Base-by-base conservation (phyloP, 1,140 invertebrate genomes). In the Tetragonula clypearis region DNA sequence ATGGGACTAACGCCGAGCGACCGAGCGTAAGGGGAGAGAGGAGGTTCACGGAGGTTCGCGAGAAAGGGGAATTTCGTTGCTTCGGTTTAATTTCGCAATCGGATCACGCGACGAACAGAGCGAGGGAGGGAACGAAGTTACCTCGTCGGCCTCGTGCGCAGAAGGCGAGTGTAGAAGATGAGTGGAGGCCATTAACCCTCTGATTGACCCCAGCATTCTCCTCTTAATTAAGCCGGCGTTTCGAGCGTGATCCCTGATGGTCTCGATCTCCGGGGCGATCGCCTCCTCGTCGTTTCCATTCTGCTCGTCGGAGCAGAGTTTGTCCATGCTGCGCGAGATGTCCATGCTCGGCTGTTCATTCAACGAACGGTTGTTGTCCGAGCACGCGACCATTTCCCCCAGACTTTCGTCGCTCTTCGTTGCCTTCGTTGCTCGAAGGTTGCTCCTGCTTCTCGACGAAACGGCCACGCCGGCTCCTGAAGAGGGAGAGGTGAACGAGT, bases 131-230 rank as follows among this genome's bases (percentile, higher is more conserved):
- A 72, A 75, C 86, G 86, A 49, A 11, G 41, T 49, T 53, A 94
- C 94, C 94, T 94, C 93, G 76, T 93, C 93, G 77, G 80, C 66
- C 84, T 94, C 93, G 89, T 91, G 89, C 85, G 90, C 86, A 26
- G 65, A 66, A 26, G 26, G 0, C 15, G 65, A 66, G 79, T 93
- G 93, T 15, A 94, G 89, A 65, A 94, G 89, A 92, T 94, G 92
- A 86, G 93, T 94, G 49, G 93, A 94, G 60, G 93, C 93, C 87
- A 95, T 94, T 86, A 95, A 89, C 79, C 93, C 94, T 65, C 93
- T 93, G 87, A 94, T 94, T 86, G 94, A 94, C 76, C 93, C 93
- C 62, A 94, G 91, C 93, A 94, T 94, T 90, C 93, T 92, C 86
- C 87, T 92, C 90, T 93, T 94, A 87, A 93, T 94, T 55, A 92